Base-by-base conservation (phyloP, 2,888 invertebrate genomes). In the Acrobasis repandana region DNA sequence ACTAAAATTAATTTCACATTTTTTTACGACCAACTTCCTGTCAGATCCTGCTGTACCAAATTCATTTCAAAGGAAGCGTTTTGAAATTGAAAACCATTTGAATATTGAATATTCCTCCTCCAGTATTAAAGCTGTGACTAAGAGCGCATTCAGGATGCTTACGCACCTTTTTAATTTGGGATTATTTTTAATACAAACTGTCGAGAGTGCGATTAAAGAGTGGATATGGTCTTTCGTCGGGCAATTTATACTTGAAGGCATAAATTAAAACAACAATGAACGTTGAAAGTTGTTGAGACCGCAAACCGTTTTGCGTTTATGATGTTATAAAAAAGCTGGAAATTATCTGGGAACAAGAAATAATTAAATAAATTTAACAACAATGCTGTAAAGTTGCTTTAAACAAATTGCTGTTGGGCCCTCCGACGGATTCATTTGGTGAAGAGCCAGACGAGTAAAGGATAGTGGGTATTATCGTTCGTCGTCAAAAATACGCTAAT, bases 121-220 rank as follows among this genome's bases (percentile, higher is more conserved):
- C 43, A 43, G 6, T 84, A 79, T 83, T 82, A 83, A 80, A 77
- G 68, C 70, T 75, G 76, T 86, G 86, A 86, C 80, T 85, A 82
- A 85, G 72, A 75, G 75, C 70, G 66, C 71, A 64, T 76, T 78
- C 72, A 68, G 68, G 68, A 72, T 54, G 72, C 72, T 75, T 72
- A 77, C 77, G 74, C 80, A 80, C 78, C 71, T 65, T 75, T 78
- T 79, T 77, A 75, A 65, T 66, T 64, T 66, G 66, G 71, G 70
- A 63, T 69, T 67, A 68, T 66, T 72, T 73, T 70, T 59, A 49
- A 66, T 56, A 56, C 34, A 49, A 43, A 6, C 38, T 50, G 49
- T 63, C 34, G 46, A 65, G 15, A 66, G 58, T 61, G 57, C 61
- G 67, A 74, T 72, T 74, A 69, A 71, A 69, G 61, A 58, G 70